A percentile compares a stretch with the other conserved stretches of the same genome.
Evolutionary conservation across 2,888 invertebrate genomes (phyloP).

Genomic region (Thereva unica): DNA sequence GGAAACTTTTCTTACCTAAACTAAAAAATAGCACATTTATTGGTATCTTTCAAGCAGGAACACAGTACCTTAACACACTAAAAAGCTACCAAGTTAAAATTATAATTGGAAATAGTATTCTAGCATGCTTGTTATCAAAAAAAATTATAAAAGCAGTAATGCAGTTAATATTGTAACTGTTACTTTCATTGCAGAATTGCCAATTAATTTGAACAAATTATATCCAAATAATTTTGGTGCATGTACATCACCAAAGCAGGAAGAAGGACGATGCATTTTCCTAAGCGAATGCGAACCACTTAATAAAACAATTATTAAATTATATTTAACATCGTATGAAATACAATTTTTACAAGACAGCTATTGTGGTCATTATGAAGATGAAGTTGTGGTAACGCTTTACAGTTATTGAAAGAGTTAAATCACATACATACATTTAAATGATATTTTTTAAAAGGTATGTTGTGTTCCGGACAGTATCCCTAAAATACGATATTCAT

Average conservation of each 20-base stretch:
- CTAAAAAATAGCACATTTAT: no score
- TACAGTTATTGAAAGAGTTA: neutral
- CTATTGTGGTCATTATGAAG: slow-evolving; percentile 69
- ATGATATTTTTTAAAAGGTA: slow-evolving; percentile 1
- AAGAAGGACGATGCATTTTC: slow-evolving; percentile 17
- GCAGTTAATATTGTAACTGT: no score
- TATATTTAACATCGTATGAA: slow-evolving; percentile 54
- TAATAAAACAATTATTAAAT: slow-evolving; percentile 53
- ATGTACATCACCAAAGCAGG: slow-evolving; percentile 18
- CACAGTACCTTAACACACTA: no score
- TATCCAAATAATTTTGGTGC: neutral
- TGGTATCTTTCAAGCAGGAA: no score
- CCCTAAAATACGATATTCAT: neutral
- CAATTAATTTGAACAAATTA: no score
- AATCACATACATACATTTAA: neutral
- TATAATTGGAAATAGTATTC: no score
- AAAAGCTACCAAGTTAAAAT: no score
- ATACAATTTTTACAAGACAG: slow-evolving; percentile 64
- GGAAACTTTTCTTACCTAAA: no score
- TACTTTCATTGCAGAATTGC: no score
- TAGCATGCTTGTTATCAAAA: no score
- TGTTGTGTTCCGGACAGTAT: neutral
- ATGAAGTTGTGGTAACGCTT: slow-evolving; percentile 62
- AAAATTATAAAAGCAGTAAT: no score
- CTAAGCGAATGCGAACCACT: slow-evolving; percentile 19